Evolutionary conservation across 2,797 vertebrate species (phyloP).

Genomic region (Artibeus jamaicensis): DNA sequence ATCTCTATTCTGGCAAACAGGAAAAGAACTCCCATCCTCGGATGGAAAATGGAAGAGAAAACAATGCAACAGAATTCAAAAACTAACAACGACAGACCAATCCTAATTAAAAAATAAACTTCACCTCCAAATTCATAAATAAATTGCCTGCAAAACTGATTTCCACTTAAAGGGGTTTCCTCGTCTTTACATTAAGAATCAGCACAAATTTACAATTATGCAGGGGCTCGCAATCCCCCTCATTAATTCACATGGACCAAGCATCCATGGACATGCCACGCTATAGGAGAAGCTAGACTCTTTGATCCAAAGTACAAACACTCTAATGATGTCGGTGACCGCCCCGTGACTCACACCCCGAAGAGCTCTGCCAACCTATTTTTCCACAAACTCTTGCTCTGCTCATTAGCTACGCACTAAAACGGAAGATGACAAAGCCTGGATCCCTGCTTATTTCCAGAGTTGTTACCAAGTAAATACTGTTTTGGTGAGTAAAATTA

Average conservation of each 20-base stretch:
- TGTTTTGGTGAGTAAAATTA: constrained; percentile 71
- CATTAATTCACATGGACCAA: not conserved
- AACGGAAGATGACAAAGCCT: constrained; percentile 57
- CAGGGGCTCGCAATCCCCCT: not conserved
- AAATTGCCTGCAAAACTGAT: not conserved
- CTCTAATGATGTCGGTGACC: not conserved
- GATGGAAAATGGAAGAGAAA: not conserved
- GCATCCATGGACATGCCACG: not conserved
- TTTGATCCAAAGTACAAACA: not conserved
- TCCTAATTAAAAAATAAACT: not conserved
- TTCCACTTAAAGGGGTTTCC: not conserved
- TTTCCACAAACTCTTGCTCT: not conserved
- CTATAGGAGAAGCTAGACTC: not conserved
- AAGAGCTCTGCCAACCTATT: not conserved
- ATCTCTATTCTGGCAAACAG: not conserved
- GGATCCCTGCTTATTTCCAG: constrained; percentile 52
- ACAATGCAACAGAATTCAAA: not conserved
- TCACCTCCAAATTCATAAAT: not conserved
- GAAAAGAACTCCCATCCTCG: not conserved
- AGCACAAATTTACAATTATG: not conserved
- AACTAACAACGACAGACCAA: not conserved
- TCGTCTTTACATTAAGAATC: not conserved
- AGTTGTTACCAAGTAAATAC: constrained; percentile 65
- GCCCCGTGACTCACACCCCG: not conserved
- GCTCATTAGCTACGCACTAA: constrained; percentile 61